A percentile compares a stretch with the other conserved stretches of the same genome.
These are phyloP conservation scores for Lasioglossum morio DNA, from an alignment of 2,888 invertebrate species.

Conservation along the genomic window DNA sequence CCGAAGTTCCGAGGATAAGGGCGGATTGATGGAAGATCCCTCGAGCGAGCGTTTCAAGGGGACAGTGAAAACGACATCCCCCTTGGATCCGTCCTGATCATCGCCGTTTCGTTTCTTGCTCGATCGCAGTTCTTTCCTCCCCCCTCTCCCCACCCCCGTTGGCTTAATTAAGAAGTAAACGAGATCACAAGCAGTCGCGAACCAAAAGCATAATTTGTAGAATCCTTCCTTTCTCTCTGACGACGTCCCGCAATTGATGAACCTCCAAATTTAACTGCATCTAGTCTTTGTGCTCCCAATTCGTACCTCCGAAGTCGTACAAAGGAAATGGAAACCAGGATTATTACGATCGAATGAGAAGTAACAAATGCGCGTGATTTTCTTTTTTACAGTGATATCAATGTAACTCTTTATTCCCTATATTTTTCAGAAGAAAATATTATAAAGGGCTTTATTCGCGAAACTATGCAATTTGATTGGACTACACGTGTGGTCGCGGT, in stretches of 20 bases:
- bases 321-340: no score
- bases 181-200: background rate
- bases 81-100: conserved; percentile 6
- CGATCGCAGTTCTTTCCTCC: background rate
- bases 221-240: background rate
- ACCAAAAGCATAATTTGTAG: conserved; percentile 5
- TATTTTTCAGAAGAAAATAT: no score
- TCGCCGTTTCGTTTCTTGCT: conserved; percentile 15
- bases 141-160: no score
- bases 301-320: no score
- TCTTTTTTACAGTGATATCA: no score
- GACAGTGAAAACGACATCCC: conserved; percentile 5
- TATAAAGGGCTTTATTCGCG: no score
- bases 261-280: no score
- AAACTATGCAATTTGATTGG: background rate
- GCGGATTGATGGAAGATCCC: conserved; percentile 16
- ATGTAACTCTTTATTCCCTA: no score
- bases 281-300: no score
- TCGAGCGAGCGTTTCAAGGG: background rate
- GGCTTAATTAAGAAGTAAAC: conserved; percentile 35
- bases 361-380: no score
- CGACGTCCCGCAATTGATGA: no score
- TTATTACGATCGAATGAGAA: no score
- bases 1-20: conserved; percentile 1
- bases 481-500: background rate